Percentiles rank a stretch among this genome's conserved stretches.
Conservation (phyloP, 2,888 invertebrate species). For the Dendrolimus houi region DNA sequence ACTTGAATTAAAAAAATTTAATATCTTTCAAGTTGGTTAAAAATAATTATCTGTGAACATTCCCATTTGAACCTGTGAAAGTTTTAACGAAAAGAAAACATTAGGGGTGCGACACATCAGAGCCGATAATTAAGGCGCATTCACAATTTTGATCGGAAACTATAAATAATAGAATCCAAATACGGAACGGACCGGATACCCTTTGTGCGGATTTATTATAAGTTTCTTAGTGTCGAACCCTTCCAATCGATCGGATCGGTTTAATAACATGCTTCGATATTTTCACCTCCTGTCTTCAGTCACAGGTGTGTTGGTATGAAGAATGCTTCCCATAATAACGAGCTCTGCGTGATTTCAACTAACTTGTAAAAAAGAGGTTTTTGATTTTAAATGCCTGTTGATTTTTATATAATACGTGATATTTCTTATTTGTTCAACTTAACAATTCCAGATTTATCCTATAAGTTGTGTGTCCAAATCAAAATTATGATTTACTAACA, state of each 20-base stretch:
- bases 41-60: slow-evolving; percentile 11
- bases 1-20: no score
- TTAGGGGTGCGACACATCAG: slow-evolving; percentile 57
- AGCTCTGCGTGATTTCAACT: background rate
- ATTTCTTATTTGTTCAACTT: no score
- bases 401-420: no score
- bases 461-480: no score
- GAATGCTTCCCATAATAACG: slow-evolving; percentile 7
- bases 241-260: slow-evolving; percentile 66
- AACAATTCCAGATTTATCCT: no score
- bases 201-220: slow-evolving; percentile 67
- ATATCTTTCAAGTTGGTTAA: slow-evolving; percentile 8
- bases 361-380: slow-evolving; percentile 7
- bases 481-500: no score
- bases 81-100: slow-evolving; percentile 25
- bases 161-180: slow-evolving; percentile 67
- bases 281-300: slow-evolving; percentile 41
- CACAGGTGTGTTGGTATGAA: slow-evolving; percentile 49
- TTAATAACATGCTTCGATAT: slow-evolving; percentile 63
- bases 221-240: slow-evolving; percentile 56
- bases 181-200: slow-evolving; percentile 68
- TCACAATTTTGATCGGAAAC: slow-evolving; percentile 69
- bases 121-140: slow-evolving; percentile 75
- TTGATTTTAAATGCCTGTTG: no score
- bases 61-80: background rate